Evolutionary conservation across 37 sponge, comb jelly and placozoan genomes (phyloP).

Genomic region (Chondrosia reniformis): DNA sequence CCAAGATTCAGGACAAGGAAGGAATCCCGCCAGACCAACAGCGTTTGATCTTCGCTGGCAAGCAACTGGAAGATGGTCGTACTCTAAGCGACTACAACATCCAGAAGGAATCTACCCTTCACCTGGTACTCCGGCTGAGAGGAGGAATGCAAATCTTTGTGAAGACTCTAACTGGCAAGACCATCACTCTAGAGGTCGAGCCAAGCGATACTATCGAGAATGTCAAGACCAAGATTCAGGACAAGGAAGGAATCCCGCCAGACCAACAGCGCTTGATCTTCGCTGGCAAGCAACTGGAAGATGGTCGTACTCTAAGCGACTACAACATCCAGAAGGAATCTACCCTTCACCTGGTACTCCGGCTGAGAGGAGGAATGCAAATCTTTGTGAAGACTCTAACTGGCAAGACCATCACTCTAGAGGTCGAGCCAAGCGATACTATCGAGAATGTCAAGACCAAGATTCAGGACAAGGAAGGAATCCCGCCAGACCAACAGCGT

Average conservation of each 20-base stretch:
- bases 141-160: slow-evolving; percentile 77
- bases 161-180: slow-evolving; percentile 73
- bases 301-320: slow-evolving; percentile 73
- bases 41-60: slow-evolving; percentile 94
- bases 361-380: slow-evolving; percentile 85
- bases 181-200: slow-evolving; percentile 76
- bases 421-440: slow-evolving; percentile 91
- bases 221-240: slow-evolving; percentile 75
- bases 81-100: slow-evolving; percentile 35
- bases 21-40: slow-evolving; percentile 97
- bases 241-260: slow-evolving; percentile 77
- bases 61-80: slow-evolving; percentile 55
- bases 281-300: slow-evolving; percentile 74
- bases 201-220: slow-evolving; percentile 70
- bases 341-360: slow-evolving; percentile 55
- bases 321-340: slow-evolving; percentile 80
- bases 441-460: slow-evolving; percentile 97
- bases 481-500: slow-evolving; percentile 95
- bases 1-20: slow-evolving; percentile 95
- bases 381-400: slow-evolving; percentile 98
- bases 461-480: slow-evolving; percentile 96
- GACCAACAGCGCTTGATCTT: slow-evolving; percentile 79
- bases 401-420: slow-evolving; percentile 95
- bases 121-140: slow-evolving; percentile 26
- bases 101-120: slow-evolving; percentile 47